Base-by-base conservation (phyloP, 2,797 vertebrate genomes). In the Parotocinclus haroldoi region DNA sequence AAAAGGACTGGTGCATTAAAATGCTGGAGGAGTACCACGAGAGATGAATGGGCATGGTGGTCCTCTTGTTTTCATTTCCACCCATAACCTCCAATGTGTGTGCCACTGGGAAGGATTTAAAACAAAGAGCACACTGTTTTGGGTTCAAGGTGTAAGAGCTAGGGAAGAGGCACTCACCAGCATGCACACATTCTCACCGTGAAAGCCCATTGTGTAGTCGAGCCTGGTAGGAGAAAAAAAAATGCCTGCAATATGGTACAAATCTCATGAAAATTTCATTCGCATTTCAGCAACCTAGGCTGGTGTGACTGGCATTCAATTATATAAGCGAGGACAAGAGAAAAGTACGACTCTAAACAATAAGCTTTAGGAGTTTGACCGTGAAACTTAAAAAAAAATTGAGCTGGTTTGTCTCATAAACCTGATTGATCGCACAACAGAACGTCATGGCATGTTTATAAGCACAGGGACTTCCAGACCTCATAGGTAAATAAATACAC, bases 41-140 rank as follows among this genome's bases (percentile, higher is more conserved):
- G 66, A 75, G 80, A 81, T 81, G 73, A 74, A 80, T 50, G 75
- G 78, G 69, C 79, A 75, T 69, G 70, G 72, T 70, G 72, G 77
- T 77, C 78, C 79, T 75, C 77, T 83, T 67, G 65, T 79, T 78
- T 78, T 76, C 70, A 73, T 84, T 87, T 84, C 72, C 40, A 54
- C 50, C 80, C 75, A 68, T 58, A 72, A 68, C 76, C 78, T 72
- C 72, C 58, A 70, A 70, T 57, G 46, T 62, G 76, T 73, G 66
- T 46, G 56, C 66, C 40, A 76, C 75, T 80, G 72, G 58, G 74
- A 27, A 49, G 71, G 66, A 61, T 63, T 69, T 12, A 16, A 72
- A 44, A 87, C 83, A 87, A 89, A 84, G 81, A 73, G 40, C 65
- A 76, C 75, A 87, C 79, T 87, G 86, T 86, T 76, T 78, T 58